Evolutionary conservation across 2,113 vertebrate genomes (phyloP).

Genomic region (Cichladusa arquata): DNA sequence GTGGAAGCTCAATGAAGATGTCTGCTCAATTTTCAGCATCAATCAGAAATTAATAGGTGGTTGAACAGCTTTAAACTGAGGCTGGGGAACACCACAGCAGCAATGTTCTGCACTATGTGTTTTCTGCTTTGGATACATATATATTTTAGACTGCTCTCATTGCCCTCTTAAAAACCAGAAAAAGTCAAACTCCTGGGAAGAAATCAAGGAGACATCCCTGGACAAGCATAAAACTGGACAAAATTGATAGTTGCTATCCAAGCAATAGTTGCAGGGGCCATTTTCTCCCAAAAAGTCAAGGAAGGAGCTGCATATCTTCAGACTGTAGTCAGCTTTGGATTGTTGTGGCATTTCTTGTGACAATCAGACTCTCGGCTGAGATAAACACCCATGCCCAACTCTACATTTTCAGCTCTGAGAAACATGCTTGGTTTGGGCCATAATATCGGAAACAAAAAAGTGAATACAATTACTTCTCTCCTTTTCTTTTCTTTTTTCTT

Average conservation of each 20-base stretch:
- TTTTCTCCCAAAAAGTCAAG: background rate
- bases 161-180: background rate
- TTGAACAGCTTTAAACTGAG: constrained; percentile 41
- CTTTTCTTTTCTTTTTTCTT: no score
- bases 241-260: background rate
- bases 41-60: constrained; percentile 50
- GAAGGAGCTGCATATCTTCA: background rate
- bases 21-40: constrained; percentile 25
- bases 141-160: background rate
- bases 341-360: background rate
- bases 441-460: background rate
- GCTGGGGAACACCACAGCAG: background rate
- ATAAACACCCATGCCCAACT: fast-evolving
- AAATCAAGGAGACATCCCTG: background rate
- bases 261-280: background rate
- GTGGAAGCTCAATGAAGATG: constrained; percentile 59
- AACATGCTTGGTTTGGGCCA: background rate
- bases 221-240: background rate
- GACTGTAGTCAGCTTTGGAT: background rate
- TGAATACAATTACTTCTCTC: fast-evolving
- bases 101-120: background rate
- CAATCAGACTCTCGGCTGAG: background rate
- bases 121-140: background rate
- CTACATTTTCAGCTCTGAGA: fast-evolving
- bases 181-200: background rate